Evolutionary conservation across 23 tunicate genomes (phyloP).

Genomic region (Trididemnum clinides): DNA sequence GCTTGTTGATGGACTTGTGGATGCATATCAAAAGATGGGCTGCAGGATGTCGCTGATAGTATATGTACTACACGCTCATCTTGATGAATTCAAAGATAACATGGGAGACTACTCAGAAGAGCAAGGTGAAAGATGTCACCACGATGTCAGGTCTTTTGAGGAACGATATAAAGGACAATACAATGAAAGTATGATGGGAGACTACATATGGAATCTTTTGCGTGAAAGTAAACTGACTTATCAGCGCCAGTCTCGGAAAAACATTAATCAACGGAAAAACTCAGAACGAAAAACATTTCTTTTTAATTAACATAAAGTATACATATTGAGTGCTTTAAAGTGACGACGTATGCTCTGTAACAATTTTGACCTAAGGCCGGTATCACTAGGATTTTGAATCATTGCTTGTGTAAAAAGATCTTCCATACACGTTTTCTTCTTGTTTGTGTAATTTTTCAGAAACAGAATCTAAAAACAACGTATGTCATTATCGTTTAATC

Average conservation of each 20-base stretch:
- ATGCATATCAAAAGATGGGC: conserved; percentile 30
- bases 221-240: too few species aligned
- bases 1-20: conserved; percentile 35
- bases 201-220: too few species aligned
- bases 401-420: too few species aligned
- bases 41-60: conserved; percentile 42
- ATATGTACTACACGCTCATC: conserved; percentile 29
- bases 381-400: too few species aligned
- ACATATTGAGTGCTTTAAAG: conserved; percentile 7
- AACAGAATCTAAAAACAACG: not conserved
- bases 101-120: conserved; percentile 32
- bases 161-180: conserved; percentile 22
- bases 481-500: not conserved
- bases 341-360: conserved; percentile 16
- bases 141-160: not conserved
- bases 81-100: too few species aligned
- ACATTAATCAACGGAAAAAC: too few species aligned
- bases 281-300: too few species aligned
- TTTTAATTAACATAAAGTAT: conserved; percentile 6
- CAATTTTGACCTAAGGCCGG: conserved; percentile 16
- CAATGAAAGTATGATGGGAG: conserved; percentile 27
- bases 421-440: too few species aligned
- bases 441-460: conserved; percentile 7
- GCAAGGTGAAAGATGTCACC: too few species aligned
- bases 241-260: conserved; percentile 27